phyloP scores from a whole-genome alignment of 2,888 invertebrate species.

The Cactoblastis cactorum region DNA sequence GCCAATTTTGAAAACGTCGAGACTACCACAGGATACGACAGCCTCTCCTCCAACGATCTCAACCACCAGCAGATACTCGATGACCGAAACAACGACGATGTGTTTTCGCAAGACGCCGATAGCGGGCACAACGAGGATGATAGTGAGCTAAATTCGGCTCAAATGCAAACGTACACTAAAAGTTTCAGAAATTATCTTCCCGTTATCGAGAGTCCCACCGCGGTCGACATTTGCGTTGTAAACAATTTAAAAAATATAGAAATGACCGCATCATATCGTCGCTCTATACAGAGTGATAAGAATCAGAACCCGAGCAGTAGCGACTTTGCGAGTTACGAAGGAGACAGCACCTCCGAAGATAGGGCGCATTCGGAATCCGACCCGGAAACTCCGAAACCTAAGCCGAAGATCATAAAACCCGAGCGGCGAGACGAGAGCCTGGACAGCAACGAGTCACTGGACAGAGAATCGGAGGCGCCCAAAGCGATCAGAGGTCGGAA shows the following conservation, averaged over 20 bases:
- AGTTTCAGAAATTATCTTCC: conserved; percentile 72
- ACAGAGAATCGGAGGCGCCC: conserved; percentile 61
- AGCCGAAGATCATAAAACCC: conserved; percentile 82
- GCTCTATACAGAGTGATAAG: conserved; percentile 33
- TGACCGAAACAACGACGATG: conserved; percentile 48
- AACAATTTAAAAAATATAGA: conserved; percentile 72
- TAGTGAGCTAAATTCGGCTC: conserved; percentile 80
- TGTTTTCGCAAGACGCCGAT: conserved; percentile 59
- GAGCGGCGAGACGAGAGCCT: conserved; percentile 59
- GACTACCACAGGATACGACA: conserved; percentile 71
- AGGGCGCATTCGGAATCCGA: conserved; percentile 71
- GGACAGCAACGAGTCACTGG: conserved; percentile 68
- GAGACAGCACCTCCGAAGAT: conserved; percentile 80
- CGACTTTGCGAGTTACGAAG: conserved; percentile 75
- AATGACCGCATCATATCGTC: conserved; percentile 58
- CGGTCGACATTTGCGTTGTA: conserved; percentile 66
- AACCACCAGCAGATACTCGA: conserved; percentile 57
- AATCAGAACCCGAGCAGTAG: conserved; percentile 54
- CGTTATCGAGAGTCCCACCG: conserved; percentile 66
- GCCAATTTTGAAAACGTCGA: conserved; percentile 70
- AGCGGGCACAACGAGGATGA: conserved; percentile 88
- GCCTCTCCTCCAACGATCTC: conserved; percentile 65
- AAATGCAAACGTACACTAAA: conserved; percentile 80
- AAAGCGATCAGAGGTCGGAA: conserved; percentile 83
- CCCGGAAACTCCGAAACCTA: conserved; percentile 56